phyloP scores from a whole-genome alignment of 2,888 invertebrate species.

The Desoria tigrina region DNA sequence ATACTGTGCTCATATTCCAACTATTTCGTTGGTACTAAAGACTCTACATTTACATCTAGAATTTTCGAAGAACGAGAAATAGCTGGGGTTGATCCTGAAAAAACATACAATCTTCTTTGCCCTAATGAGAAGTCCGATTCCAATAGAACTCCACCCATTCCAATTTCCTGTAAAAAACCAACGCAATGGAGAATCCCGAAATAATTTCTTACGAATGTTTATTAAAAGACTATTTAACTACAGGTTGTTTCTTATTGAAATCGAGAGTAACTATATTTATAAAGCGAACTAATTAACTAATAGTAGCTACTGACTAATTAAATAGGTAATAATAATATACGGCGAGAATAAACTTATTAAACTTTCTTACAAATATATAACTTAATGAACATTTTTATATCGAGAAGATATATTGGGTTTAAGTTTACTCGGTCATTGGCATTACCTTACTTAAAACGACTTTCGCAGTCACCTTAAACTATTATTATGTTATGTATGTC shows the following conservation, averaged over 20 bases:
- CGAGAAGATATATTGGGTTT: too few species aligned
- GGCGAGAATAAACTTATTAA: too few species aligned
- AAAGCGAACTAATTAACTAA: not conserved
- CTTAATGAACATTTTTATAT: too few species aligned
- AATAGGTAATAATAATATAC: too few species aligned
- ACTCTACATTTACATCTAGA: conserved; percentile 93
- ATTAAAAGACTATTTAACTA: conserved; percentile 6
- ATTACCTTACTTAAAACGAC: too few species aligned
- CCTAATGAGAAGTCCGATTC: conserved; percentile 58
- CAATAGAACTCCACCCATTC: too few species aligned
- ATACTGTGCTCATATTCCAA: conserved; percentile 87
- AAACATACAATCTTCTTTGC: conserved; percentile 88
- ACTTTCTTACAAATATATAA: too few species aligned
- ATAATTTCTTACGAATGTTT: not conserved
- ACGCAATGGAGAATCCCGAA: conserved; percentile 68
- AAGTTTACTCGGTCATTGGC: too few species aligned
- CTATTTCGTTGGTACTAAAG: conserved; percentile 86
- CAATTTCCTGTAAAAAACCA: conserved; percentile 68
- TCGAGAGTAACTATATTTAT: not conserved
- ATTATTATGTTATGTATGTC: too few species aligned
- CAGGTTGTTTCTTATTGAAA: not conserved
- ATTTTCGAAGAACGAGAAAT: conserved; percentile 98
- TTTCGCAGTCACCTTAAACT: too few species aligned
- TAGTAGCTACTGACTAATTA: too few species aligned
- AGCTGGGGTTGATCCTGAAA: conserved; percentile 74